Conservation (phyloP, 2,797 vertebrate genomes). For the Enteromius anoplus region DNA sequence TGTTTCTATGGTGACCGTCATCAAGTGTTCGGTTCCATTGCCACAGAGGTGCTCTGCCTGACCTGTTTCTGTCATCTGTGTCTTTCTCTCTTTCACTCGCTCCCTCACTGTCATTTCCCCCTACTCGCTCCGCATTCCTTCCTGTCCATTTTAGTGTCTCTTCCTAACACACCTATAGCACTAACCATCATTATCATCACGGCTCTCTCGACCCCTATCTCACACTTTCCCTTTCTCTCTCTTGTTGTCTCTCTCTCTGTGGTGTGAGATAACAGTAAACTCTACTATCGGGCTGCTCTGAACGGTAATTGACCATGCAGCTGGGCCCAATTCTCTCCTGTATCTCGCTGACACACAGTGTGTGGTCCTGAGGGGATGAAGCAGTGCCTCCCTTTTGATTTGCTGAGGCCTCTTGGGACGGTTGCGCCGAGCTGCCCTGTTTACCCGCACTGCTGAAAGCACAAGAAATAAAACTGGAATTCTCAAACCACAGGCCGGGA, state of each 20-base stretch:
- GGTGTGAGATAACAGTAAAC: conserved; percentile 38
- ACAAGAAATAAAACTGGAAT: conserved; percentile 25
- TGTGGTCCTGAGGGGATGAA: conserved; percentile 31
- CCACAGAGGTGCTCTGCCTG: conserved; percentile 58
- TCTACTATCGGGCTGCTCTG: conserved; percentile 44
- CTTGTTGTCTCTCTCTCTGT: conserved; percentile 35
- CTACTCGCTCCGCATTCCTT: not conserved
- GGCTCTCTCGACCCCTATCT: conserved; percentile 2
- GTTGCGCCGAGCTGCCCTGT: conserved; percentile 29
- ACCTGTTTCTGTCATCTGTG: conserved; percentile 64
- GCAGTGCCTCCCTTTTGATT: conserved; percentile 41
- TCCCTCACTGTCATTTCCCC: conserved; percentile 17
- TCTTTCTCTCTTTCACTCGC: conserved; percentile 42
- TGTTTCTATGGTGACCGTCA: conserved; percentile 86
- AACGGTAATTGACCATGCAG: conserved; percentile 51
- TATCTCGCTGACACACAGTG: conserved; percentile 41
- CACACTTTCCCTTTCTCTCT: conserved; percentile 25
- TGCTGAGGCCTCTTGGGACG: conserved; percentile 8
- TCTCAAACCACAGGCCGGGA: not conserved
- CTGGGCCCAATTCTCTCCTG: conserved; percentile 35
- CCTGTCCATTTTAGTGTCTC: conserved; percentile 21
- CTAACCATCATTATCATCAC: conserved; percentile 33
- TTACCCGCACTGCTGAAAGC: conserved; percentile 25
- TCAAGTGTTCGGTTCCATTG: conserved; percentile 68
- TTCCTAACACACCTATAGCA: conserved; percentile 40